phyloP scores from a whole-genome alignment of 2,113 vertebrate species.

The Pluvialis apricaria region DNA sequence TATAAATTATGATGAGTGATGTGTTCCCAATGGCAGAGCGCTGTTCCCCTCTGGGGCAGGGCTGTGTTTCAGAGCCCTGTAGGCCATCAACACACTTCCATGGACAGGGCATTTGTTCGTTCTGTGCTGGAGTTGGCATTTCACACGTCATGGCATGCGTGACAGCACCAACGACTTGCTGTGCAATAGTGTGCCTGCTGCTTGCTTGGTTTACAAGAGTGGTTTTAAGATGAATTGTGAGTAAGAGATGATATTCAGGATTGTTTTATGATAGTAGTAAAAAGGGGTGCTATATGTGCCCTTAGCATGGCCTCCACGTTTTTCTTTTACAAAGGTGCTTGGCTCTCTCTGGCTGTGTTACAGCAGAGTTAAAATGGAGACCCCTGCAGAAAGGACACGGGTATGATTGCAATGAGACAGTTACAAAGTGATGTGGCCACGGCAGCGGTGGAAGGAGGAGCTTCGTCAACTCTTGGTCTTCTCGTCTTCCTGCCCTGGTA shows the following conservation, averaged over 20 bases:
- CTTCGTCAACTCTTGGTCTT: neutral
- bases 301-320: neutral
- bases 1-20: neutral
- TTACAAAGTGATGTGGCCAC: neutral
- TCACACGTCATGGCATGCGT: neutral
- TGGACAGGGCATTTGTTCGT: neutral
- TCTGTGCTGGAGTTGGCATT: neutral
- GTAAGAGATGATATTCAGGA: neutral
- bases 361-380: neutral
- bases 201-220: neutral
- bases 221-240: neutral
- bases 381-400: neutral
- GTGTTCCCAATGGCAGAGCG: neutral
- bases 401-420: neutral
- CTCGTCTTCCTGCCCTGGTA: neutral
- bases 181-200: neutral
- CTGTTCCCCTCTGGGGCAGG: neutral
- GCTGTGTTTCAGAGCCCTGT: neutral
- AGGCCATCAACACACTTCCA: too few species aligned
- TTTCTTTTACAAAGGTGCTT: neutral
- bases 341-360: neutral
- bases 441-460: neutral
- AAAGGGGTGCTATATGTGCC: neutral
- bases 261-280: neutral
- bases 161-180: neutral